Percentiles rank a stretch among this genome's conserved stretches.
phyloP scores from a whole-genome alignment of 1,140 invertebrate species.

The Chironomus striatipennis region DNA sequence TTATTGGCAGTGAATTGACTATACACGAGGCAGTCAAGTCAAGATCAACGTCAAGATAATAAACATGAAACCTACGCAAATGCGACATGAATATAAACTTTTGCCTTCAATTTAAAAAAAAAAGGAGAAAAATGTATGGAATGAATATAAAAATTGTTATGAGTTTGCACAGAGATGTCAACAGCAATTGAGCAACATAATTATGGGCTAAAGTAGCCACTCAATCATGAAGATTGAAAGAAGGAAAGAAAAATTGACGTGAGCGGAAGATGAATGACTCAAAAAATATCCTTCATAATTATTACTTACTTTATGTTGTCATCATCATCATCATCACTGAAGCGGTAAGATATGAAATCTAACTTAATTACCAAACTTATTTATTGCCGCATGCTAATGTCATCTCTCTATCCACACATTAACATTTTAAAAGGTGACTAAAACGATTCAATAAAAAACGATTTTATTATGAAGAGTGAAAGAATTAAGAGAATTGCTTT shows the following conservation, averaged over 20 bases:
- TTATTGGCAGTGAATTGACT: constrained; percentile 5
- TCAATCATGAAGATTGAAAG: background rate
- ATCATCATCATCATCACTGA: background rate
- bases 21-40: constrained; percentile 10
- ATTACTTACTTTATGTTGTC: background rate
- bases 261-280: background rate
- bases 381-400: background rate
- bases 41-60: constrained; percentile 20
- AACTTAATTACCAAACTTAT: background rate
- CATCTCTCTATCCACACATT: background rate
- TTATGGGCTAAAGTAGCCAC: background rate
- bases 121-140: background rate
- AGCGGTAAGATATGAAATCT: background rate
- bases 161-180: background rate
- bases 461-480: constrained; percentile 8
- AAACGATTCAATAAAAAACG: background rate
- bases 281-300: background rate
- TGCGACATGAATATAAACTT: constrained; percentile 19
- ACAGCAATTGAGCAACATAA: constrained; percentile 21
- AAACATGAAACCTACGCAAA: constrained; percentile 20
- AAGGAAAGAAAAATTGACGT: background rate
- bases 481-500: background rate
- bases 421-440: background rate
- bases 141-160: background rate
- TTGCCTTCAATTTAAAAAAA: background rate